phyloP scores from a whole-genome alignment of 2,797 vertebrate species.

The Mustela erminea region DNA sequence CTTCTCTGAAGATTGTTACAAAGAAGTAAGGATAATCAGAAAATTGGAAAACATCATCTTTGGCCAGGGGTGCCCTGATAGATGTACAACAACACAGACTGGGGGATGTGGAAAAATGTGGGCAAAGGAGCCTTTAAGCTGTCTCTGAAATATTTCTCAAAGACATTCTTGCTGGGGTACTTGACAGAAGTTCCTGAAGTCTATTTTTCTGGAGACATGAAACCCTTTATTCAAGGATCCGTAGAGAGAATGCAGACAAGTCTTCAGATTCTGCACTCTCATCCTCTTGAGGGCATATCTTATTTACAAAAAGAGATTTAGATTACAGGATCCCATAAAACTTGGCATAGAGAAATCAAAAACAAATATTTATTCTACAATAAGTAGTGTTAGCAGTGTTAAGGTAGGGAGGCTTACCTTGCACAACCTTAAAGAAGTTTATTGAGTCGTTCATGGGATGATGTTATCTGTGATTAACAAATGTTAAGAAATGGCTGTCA shows the following conservation, averaged over 20 bases:
- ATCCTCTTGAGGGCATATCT: background rate
- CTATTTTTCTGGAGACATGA: background rate
- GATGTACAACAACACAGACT: background rate
- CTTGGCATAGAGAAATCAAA: slow-evolving; percentile 50
- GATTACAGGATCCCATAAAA: slow-evolving; percentile 4
- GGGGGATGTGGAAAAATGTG: background rate
- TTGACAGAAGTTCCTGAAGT: background rate
- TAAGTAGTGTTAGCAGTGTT: background rate
- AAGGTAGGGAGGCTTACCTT: slow-evolving; percentile 55
- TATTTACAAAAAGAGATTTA: slow-evolving; percentile 66
- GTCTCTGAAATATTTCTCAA: background rate
- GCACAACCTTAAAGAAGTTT: slow-evolving; percentile 53
- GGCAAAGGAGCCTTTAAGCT: background rate
- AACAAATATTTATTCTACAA: slow-evolving; percentile 75
- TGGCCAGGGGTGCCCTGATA: background rate
- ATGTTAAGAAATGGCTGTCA: slow-evolving; percentile 58
- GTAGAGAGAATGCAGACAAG: background rate
- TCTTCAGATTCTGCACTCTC: background rate
- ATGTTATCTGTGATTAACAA: slow-evolving; percentile 69
- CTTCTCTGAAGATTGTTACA: background rate
- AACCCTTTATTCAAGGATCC: background rate
- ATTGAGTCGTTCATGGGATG: slow-evolving; percentile 51
- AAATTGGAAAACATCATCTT: background rate
- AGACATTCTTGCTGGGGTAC: background rate
- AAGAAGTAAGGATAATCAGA: background rate